Base-by-base conservation (phyloP, 2,113 vertebrate species). In the Rhegmatorhina hoffmannsi region DNA sequence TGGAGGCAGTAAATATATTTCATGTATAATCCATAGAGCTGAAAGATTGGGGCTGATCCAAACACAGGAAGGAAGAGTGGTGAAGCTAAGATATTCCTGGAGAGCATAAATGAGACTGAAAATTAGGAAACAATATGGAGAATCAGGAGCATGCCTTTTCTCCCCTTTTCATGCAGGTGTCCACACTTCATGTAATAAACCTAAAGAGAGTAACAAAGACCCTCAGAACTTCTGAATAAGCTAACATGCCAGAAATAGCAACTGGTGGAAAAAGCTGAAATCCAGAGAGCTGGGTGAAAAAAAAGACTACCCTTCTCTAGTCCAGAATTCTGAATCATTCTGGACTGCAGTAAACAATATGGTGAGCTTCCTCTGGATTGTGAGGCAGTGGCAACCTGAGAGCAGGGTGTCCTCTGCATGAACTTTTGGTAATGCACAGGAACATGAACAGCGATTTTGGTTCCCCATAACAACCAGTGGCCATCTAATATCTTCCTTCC, bases 381-480 rank as follows among this genome's bases (percentile, higher is more conserved):
- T 20, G 34, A 80, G 38, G 66, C 36, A 79, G 26, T 5, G 19
- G 64, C 75, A 89, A 44, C 1, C 17, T 52, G 40, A 50, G 25
- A 76, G 84, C 20, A 60, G 74, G 50, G 19, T 84, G 59, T 18
- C 33, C 11, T 76, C 26, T 3, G 2, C n/a, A 36, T 5, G 34
- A 80, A 53, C 20, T 63, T 83, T 70, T 23, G 38, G 62, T 11
- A 83, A 81, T 64, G 83, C 31, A 34, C 21, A 66, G 25, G 53
- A 84, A 86, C 23, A 38, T 0, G 0, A 81, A 53, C n/a, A 72
- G 20, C 17, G 13, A 72, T 67, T 85, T 55, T 9, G 55, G 50
- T 58, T 49, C n/a, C 55, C 2, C 1, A 0, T 10, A 80, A 59
- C 15, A 70, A 85, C 17, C 21, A 38, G 10, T 0, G 1, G 18